Evolutionary conservation across 1,140 invertebrate species (phyloP), one percentile per base, ranked within the genome.

Genomic region (Drosophila insularis): DNA sequence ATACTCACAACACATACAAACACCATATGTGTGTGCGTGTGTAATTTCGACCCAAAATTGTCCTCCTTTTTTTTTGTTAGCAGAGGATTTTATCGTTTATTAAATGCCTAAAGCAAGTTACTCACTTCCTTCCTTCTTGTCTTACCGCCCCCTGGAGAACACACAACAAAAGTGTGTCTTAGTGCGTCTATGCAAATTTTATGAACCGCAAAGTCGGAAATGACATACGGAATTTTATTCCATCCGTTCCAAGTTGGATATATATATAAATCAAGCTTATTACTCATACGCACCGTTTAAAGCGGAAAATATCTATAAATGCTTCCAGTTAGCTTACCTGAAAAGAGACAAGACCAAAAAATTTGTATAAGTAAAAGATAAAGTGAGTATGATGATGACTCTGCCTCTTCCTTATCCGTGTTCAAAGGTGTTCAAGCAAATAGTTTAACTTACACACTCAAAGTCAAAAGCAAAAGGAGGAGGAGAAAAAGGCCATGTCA

Each of bases 211-310:
- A 27, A 64, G 65, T 63, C 67, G 43, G 63, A 61, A 50, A 74
- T 67, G 71, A 75, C 74, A 74, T 68, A 53, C 40, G 59, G 39
- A 50, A 74, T 39, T 74, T 66, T 27, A 27, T 39, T 14, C 55
- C 35, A 21, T 67, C 43, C 43, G 17, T 37, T 37, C 3, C 19
- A 50, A 21, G 17, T 17, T 27, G 17, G 35, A 70, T 77, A 71
- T 40, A 70, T 77, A 71, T 59, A 50, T 55, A 65, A 39, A 54
- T 21, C 10, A 63, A 54, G 63, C 64, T 66, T 58, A 71, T 87
- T 76, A 76, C 69, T 68, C 68, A 76, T 86, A 87, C 82, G 69
- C 81, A 86, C 82, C 82, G 58, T 67, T 35, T 43, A 62, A 56
- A 63, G 65, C 14, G 53, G 35, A 27, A 32, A 60, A 64, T 54